phyloP scores from a whole-genome alignment of 1,140 invertebrate species.

The Drosophila nigrodunni region DNA sequence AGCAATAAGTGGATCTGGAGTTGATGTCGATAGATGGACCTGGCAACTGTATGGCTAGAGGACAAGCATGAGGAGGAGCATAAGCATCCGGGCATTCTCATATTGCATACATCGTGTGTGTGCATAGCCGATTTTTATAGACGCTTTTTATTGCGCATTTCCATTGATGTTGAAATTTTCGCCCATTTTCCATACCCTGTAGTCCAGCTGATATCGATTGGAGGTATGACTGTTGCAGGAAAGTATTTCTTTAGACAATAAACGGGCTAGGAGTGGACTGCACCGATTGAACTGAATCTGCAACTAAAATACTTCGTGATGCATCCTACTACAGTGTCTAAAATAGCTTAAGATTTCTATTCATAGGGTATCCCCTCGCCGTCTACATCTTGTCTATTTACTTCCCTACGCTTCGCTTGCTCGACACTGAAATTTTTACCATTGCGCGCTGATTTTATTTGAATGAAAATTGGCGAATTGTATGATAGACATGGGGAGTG shows the following conservation, averaged over 20 bases:
- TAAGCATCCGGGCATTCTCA: conserved; percentile 49
- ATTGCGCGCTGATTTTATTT: conserved; percentile 72
- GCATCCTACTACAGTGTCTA: too few relatives aligned
- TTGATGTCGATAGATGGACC: neutral
- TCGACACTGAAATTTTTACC: conserved; percentile 41
- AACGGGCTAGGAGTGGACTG: too few relatives aligned
- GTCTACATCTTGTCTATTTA: too few relatives aligned
- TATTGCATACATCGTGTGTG: conserved; percentile 67
- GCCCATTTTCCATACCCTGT: conserved; percentile 50
- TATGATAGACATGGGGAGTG: conserved; percentile 70
- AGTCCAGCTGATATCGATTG: neutral
- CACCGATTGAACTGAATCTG: too few relatives aligned
- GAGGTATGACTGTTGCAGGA: neutral
- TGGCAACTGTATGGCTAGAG: neutral
- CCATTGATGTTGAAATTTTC: conserved; percentile 79
- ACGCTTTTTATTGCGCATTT: conserved; percentile 81
- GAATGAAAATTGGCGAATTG: conserved; percentile 82
- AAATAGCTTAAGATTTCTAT: too few relatives aligned
- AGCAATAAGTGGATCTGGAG: conserved; percentile 1
- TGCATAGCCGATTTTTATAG: conserved; percentile 80
- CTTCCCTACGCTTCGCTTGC: neutral
- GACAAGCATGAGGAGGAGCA: neutral
- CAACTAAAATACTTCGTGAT: too few relatives aligned
- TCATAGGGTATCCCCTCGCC: too few relatives aligned
- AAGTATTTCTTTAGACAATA: neutral